A percentile compares a stretch with the other conserved stretches of the same genome.
Evolutionary conservation across 1,140 invertebrate genomes (phyloP).

Genomic region (Pachyrhynchus sulphureomaculatus): DNA sequence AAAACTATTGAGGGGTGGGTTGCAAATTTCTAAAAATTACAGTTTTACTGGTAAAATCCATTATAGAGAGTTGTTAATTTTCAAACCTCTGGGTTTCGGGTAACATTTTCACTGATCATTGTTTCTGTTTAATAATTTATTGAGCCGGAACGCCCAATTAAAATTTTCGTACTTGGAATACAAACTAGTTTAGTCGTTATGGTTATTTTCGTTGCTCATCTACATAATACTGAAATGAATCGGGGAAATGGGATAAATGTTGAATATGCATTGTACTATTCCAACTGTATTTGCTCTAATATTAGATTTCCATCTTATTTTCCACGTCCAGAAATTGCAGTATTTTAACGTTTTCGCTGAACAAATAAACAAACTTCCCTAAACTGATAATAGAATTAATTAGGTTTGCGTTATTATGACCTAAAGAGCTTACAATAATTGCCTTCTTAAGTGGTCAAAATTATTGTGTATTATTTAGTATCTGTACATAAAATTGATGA

Average conservation of each 20-base stretch:
- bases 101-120: conserved; percentile 8
- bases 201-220: conserved; percentile 3
- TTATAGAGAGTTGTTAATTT: conserved; percentile 13
- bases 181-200: not conserved
- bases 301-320: no score
- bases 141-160: not conserved
- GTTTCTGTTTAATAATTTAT: conserved; percentile 15
- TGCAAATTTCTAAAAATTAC: conserved; percentile 8
- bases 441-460: no score
- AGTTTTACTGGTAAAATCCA: conserved; percentile 1
- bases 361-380: no score
- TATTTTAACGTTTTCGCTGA: no score
- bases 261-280: not conserved
- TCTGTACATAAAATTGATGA: no score
- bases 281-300: no score
- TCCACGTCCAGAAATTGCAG: no score
- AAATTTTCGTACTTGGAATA: conserved; percentile 11
- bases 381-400: no score
- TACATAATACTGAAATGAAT: not conserved
- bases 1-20: no score
- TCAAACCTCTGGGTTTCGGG: not conserved
- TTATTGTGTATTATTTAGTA: no score
- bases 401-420: no score
- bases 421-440: no score
- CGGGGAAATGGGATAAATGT: not conserved